Evolutionary conservation across 2,797 vertebrate genomes (phyloP).

Genomic region (Acanthurus lineatus): DNA sequence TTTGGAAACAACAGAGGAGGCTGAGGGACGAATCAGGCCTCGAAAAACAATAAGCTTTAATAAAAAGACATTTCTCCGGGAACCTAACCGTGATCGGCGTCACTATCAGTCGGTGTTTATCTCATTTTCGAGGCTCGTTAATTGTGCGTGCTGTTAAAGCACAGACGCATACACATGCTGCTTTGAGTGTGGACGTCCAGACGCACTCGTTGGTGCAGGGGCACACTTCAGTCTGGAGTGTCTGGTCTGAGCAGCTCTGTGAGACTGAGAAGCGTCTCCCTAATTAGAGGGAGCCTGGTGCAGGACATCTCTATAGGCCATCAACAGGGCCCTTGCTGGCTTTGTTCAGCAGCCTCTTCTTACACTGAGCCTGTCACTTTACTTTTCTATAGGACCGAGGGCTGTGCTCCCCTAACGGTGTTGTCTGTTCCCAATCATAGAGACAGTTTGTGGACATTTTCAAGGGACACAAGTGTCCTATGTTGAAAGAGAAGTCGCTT

Average conservation of each 20-base stretch:
- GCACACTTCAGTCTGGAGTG: constrained; percentile 84
- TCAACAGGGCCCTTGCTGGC: constrained; percentile 71
- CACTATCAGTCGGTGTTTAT: constrained; percentile 79
- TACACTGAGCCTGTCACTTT: constrained; percentile 79
- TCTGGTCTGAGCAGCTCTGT: constrained; percentile 74
- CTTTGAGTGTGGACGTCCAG: constrained; percentile 67
- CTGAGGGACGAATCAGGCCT: constrained; percentile 55
- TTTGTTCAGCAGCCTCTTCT: constrained; percentile 80
- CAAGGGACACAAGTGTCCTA: constrained; percentile 20
- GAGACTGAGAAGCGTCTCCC: constrained; percentile 76
- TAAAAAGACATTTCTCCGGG: constrained; percentile 76
- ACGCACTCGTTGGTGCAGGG: constrained; percentile 66
- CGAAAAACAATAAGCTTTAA: constrained; percentile 72
- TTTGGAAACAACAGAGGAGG: constrained; percentile 82
- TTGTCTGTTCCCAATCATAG: constrained; percentile 59
- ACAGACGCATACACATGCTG: constrained; percentile 48
- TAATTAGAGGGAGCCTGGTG: constrained; percentile 83
- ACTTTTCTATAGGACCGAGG: constrained; percentile 78
- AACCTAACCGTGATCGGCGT: constrained; percentile 66
- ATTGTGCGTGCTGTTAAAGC: constrained; percentile 65
- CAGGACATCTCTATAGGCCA: constrained; percentile 78
- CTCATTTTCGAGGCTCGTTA: constrained; percentile 78
- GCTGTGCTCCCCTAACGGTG: constrained; percentile 54
- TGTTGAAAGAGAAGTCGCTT: background rate
- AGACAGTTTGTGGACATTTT: constrained; percentile 50